Evolutionary conservation across 2,797 vertebrate species (phyloP).

Genomic region (Darevskia mixta): DNA sequence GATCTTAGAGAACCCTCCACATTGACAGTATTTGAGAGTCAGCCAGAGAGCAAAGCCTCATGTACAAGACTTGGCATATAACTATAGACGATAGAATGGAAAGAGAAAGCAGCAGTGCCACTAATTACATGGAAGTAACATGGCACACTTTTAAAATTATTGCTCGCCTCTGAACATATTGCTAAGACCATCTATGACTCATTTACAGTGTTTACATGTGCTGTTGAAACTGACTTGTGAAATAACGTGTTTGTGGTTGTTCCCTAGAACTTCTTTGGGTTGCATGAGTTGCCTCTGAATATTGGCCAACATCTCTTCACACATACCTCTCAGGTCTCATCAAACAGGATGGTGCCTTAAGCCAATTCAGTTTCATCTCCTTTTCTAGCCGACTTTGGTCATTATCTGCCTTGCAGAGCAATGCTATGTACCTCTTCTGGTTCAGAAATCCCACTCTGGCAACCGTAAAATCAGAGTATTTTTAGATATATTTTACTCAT

Average conservation of each 20-base stretch:
- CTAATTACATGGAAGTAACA: neutral
- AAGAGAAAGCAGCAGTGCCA: neutral
- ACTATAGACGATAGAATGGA: neutral
- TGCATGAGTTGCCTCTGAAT: neutral
- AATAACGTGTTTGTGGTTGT: neutral
- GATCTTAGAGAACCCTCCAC: neutral
- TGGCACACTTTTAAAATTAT: neutral
- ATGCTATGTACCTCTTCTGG: neutral
- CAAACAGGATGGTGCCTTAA: neutral
- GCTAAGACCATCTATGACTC: neutral
- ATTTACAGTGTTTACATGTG: neutral
- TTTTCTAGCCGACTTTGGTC: neutral
- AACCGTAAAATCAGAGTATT: neutral
- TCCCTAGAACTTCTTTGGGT: neutral
- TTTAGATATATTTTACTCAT: neutral
- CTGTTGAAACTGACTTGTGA: conserved; percentile 15
- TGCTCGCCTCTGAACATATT: neutral
- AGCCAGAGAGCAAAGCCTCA: neutral
- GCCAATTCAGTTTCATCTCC: neutral
- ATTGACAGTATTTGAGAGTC: neutral
- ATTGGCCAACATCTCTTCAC: neutral
- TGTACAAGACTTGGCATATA: neutral
- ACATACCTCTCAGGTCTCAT: neutral
- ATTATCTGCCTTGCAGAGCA: neutral
- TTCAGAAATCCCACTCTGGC: neutral